These are phyloP conservation scores for Microvelia longipes DNA, from an alignment of 1,140 invertebrate species.

Conservation along the genomic window DNA sequence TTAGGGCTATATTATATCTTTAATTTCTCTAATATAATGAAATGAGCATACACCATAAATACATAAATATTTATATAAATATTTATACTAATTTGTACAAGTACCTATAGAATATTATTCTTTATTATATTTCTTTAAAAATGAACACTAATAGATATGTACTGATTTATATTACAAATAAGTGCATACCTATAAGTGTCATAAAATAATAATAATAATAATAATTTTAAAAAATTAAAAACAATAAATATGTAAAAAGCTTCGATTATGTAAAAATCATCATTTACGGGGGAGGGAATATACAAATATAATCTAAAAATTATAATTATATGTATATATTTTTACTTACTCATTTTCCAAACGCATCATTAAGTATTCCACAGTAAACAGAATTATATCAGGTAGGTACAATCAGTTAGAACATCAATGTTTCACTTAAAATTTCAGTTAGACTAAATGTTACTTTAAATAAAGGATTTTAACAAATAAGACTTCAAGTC, in stretches of 20 bases:
- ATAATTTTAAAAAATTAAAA: too few species aligned
- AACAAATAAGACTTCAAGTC: background rate
- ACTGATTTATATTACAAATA: background rate
- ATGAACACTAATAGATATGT: background rate
- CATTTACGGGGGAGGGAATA: background rate
- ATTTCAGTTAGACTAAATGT: background rate
- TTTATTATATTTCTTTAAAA: too few species aligned
- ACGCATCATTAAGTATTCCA: background rate
- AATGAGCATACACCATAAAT: constrained; percentile 2
- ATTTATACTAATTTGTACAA: constrained; percentile 6
- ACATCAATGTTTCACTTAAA: background rate
- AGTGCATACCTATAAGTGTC: background rate
- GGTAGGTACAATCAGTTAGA: background rate
- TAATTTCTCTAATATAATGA: background rate
- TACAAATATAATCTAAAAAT: background rate
- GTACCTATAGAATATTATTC: too few species aligned
- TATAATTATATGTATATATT: too few species aligned
- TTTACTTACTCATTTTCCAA: background rate
- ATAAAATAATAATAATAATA: background rate
- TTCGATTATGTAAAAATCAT: background rate
- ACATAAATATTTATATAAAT: constrained; percentile 6
- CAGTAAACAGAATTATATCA: background rate
- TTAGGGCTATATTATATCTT: background rate
- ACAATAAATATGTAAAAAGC: background rate
- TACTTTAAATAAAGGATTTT: background rate